Percentiles rank a stretch among this genome's conserved stretches.
Evolutionary conservation across 2,113 vertebrate genomes (phyloP).

Genomic region (Rana temporaria): DNA sequence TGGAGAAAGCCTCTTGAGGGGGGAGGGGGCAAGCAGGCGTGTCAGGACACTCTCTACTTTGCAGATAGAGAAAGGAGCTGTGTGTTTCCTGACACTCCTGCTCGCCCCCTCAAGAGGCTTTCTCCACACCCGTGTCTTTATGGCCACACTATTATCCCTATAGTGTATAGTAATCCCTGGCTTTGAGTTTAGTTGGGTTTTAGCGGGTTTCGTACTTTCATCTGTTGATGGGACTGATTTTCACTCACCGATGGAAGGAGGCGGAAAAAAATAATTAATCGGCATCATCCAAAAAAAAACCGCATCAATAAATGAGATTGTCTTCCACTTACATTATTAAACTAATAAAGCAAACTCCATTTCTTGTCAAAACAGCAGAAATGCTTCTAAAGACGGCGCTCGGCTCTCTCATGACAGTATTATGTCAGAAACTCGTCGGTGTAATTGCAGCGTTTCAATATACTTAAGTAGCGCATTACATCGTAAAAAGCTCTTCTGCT

Average conservation of each 20-base stretch:
- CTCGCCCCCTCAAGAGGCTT: no score
- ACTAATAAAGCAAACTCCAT: conserved; percentile 30
- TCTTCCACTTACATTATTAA: conserved; percentile 21
- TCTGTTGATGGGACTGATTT: not conserved
- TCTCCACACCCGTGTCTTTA: no score
- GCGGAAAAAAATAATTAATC: not conserved
- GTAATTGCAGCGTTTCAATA: conserved; percentile 42
- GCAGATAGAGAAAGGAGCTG: no score
- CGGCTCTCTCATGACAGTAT: conserved; percentile 25
- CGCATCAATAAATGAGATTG: conserved; percentile 28
- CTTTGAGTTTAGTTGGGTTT: no score
- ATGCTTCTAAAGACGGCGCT: not conserved
- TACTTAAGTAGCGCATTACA: conserved; percentile 32
- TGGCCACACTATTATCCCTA: no score
- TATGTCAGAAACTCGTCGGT: conserved; percentile 41
- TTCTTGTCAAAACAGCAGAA: conserved; percentile 39
- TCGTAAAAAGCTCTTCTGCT: conserved; percentile 14
- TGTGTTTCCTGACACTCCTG: no score
- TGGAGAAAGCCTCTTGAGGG: no score
- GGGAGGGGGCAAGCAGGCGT: no score
- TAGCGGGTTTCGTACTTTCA: not conserved
- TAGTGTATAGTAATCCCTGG: no score
- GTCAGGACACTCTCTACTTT: no score
- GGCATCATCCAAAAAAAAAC: not conserved
- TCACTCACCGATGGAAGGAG: not conserved